Base-by-base conservation (phyloP, 2,113 vertebrate species). In the Tetraodon nigroviridis region DNA sequence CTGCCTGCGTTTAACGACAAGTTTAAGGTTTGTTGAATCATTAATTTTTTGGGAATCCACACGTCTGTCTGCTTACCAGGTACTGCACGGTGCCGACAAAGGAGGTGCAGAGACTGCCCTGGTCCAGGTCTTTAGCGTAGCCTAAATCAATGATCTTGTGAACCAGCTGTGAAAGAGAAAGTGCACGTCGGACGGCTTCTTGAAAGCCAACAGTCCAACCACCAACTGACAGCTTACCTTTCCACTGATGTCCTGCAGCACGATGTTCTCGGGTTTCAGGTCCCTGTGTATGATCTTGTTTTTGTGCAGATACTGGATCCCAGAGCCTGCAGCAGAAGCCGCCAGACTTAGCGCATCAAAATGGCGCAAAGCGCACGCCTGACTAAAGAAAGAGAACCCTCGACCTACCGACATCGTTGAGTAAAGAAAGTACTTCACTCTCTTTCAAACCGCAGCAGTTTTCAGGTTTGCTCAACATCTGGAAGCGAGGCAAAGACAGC, bases 271-370 rank as follows among this genome's bases (percentile, higher is more conserved):
- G 66, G 97, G 97, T 85, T 99, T 99, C 54, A 99, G 89, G 79
- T 99, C 97, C 89, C 96, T 91, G 87, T 99, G 96, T 75, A 98
- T 98, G 66, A 99, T 98, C 89, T 97, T 96, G 87, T 99, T 97
- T 68, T 94, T 92, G 59, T 99, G 97, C 57, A 99, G 93, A 87
- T 99, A 98, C 76, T 95, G 95, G 79, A 99, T 96, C 17, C 96
- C 97, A 65, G 92, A 94, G 6, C 96, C 97, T 99, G 81, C 54
- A 60, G 41, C 32, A 60, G 44, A 69, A 18, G 45, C 19, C 8
- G 51, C 17, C 0, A 15, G 32, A 41, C 24, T 7, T 37, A 55
- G 1, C 19, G 12, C 41, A 12, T 15, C 21, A 61, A 0, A n/a
- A 19, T 1, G 7, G 15, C 32, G 29, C 12, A 1, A 24, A 10